Conservation (phyloP, 2,797 vertebrate species). For the Periophthalmus magnuspinnatus region DNA sequence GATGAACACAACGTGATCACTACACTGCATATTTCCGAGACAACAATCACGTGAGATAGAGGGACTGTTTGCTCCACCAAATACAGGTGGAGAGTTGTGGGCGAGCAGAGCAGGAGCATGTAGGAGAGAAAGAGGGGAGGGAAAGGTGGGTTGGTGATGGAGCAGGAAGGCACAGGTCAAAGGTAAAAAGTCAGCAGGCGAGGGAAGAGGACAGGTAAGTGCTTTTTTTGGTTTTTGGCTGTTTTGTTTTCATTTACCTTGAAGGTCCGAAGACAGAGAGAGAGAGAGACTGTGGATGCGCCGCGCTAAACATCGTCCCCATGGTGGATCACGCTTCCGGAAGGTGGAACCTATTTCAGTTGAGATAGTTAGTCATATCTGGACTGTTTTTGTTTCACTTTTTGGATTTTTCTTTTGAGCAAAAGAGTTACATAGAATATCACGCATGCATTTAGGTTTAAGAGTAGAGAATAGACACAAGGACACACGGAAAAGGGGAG, state of each 20-base stretch:
- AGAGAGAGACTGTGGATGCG: conserved; percentile 65
- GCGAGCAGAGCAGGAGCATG: conserved; percentile 47
- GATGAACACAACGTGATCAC: conserved; percentile 6
- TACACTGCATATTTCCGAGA: conserved; percentile 18
- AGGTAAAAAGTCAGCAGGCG: conserved; percentile 48
- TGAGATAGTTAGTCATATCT: conserved; percentile 79
- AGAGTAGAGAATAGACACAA: conserved; percentile 64
- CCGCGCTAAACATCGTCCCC: conserved; percentile 76
- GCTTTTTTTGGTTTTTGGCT: conserved; percentile 51
- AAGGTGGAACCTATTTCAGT: conserved; percentile 82
- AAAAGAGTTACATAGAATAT: conserved; percentile 57
- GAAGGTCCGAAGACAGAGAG: conserved; percentile 60
- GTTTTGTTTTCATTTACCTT: conserved; percentile 70
- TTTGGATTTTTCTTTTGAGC: conserved; percentile 14
- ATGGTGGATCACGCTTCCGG: conserved; percentile 61
- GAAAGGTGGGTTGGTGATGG: conserved; percentile 28
- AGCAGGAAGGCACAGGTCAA: conserved; percentile 66
- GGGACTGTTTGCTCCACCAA: conserved; percentile 21
- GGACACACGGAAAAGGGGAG: conserved; percentile 63
- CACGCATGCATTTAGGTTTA: conserved; percentile 69
- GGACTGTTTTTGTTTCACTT: conserved; percentile 33
- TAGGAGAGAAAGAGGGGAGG: conserved; percentile 34
- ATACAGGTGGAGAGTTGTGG: conserved; percentile 36
- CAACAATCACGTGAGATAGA: conserved; percentile 29
- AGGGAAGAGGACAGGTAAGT: conserved; percentile 63